A percentile compares a stretch with the other conserved stretches of the same genome.
phyloP scores from a whole-genome alignment of 2,113 vertebrate species.

The Globicephala melas region DNA sequence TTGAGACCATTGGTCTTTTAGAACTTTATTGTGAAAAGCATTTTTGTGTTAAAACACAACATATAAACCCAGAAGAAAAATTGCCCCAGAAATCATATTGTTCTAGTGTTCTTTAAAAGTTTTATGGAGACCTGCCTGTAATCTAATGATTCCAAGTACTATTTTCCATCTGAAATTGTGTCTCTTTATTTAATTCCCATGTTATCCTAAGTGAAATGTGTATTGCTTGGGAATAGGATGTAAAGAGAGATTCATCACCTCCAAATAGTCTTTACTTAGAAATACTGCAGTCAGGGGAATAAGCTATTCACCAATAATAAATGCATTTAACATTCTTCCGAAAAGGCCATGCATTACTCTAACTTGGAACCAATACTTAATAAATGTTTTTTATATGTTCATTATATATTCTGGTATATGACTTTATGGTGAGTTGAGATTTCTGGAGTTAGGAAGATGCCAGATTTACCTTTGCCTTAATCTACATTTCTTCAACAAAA shows the following conservation, averaged over 20 bases:
- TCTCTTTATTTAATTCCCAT: conserved; percentile 64
- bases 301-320: conserved; percentile 52
- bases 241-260: conserved; percentile 59
- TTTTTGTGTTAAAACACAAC: conserved; percentile 34
- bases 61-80: conserved; percentile 47
- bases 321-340: conserved; percentile 4
- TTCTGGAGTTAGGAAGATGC: background rate
- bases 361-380: conserved; percentile 28
- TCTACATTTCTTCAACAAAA: background rate
- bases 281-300: background rate
- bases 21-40: conserved; percentile 17
- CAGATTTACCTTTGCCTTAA: background rate
- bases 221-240: conserved; percentile 53
- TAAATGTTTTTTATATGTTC: conserved; percentile 20
- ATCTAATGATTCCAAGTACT: conserved; percentile 3
- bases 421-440: background rate
- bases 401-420: background rate
- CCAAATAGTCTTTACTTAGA: conserved; percentile 25
- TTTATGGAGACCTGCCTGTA: conserved; percentile 34
- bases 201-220: conserved; percentile 44
- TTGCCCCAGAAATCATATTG: background rate
- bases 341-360: conserved; percentile 49
- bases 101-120: conserved; percentile 37
- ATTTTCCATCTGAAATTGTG: conserved; percentile 61
- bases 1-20: background rate